phyloP scores from a whole-genome alignment of 2,113 vertebrate genomes.

The Sphyrna mokarran region DNA sequence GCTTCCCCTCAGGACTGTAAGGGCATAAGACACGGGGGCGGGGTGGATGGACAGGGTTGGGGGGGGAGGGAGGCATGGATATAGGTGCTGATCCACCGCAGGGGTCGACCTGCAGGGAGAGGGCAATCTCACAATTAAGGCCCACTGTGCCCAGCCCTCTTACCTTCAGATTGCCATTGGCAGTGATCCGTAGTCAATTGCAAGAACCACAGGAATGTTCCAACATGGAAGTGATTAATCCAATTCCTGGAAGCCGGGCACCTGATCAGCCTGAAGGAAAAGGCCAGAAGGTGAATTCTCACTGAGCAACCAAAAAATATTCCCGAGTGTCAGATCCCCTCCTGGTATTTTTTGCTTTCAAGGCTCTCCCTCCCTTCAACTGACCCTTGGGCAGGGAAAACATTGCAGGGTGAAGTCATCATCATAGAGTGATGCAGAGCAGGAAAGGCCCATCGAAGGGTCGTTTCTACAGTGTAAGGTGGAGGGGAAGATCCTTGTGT shows the following conservation, averaged over 20 bases:
- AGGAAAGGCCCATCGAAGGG: too few species aligned
- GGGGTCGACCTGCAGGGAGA: background rate
- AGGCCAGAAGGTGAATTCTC: background rate
- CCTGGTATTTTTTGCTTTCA: background rate
- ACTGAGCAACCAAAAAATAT: background rate
- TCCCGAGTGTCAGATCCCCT: background rate
- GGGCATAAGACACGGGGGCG: background rate
- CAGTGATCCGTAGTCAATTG: constrained; percentile 87
- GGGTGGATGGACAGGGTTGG: too few species aligned
- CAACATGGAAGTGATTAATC: constrained; percentile 97
- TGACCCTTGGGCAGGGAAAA: background rate
- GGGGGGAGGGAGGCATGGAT: background rate
- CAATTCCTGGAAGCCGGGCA: constrained; percentile 80
- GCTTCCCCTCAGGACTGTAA: background rate
- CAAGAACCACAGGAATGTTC: constrained; percentile 92
- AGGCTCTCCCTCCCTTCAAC: background rate
- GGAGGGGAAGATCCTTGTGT: too few species aligned
- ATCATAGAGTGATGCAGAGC: too few species aligned
- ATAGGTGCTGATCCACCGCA: background rate
- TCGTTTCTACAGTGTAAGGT: too few species aligned
- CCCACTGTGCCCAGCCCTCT: background rate
- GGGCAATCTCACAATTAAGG: background rate
- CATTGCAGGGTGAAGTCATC: too few species aligned
- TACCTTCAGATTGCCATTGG: constrained; percentile 92
- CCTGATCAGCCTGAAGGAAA: constrained; percentile 65